phyloP scores from a whole-genome alignment of 1,140 invertebrate genomes.

The Magallana gigas region DNA sequence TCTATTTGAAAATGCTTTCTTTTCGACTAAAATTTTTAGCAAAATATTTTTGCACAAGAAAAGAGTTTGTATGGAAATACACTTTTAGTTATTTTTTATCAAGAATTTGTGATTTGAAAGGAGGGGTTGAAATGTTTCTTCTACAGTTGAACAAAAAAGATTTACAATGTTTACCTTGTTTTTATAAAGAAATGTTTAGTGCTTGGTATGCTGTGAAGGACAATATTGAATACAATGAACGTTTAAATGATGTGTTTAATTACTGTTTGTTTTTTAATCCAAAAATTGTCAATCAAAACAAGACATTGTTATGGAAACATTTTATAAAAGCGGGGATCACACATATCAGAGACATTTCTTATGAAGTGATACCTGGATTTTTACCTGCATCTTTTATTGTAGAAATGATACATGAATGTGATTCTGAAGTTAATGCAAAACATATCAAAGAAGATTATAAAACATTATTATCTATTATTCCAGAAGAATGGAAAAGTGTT shows the following conservation, averaged over 20 bases:
- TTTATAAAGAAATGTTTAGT: not conserved
- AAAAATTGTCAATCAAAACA: not conserved
- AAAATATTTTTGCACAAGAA: not conserved
- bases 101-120: not conserved
- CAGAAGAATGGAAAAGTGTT: not conserved
- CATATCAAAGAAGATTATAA: not conserved
- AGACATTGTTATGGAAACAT: not conserved
- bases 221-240: not conserved
- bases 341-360: not conserved
- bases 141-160: too few relatives aligned
- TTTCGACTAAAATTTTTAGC: not conserved
- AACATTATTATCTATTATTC: not conserved
- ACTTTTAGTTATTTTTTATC: not conserved
- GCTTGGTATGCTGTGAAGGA: not conserved
- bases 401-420: not conserved
- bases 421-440: not conserved
- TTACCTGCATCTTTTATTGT: conserved; percentile 2
- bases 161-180: not conserved
- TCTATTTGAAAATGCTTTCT: not conserved
- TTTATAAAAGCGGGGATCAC: not conserved
- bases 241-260: not conserved
- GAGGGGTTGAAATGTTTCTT: too few relatives aligned
- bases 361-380: not conserved
- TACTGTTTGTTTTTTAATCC: not conserved
- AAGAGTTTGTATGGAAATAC: not conserved